Percentiles rank a stretch among this genome's conserved stretches.
Evolutionary conservation across 1,140 invertebrate species (phyloP).

Genomic region (Andrena cerasifolii): DNA sequence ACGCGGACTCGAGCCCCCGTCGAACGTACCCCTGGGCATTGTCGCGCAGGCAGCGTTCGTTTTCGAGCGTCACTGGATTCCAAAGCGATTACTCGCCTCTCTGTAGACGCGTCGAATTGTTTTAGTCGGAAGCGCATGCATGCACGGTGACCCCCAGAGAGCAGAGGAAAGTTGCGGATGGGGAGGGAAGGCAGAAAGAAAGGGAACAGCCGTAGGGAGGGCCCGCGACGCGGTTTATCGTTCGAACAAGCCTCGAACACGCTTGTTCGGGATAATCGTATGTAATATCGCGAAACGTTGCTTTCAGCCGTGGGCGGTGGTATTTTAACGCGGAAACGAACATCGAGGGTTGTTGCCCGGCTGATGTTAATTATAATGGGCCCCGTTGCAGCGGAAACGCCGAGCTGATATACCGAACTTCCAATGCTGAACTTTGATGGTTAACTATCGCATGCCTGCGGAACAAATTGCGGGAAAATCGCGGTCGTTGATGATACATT

Average conservation of each 20-base stretch:
- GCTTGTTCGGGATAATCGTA: background rate
- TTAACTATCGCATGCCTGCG: slow-evolving; percentile 11
- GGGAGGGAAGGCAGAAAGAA: slow-evolving; percentile 1
- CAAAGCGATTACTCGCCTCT: slow-evolving; percentile 17
- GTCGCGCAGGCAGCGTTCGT: background rate
- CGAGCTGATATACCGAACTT: background rate
- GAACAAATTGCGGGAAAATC: background rate
- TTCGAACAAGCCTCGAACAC: background rate
- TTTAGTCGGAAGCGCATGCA: background rate
- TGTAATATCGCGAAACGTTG: background rate
- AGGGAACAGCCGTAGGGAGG: background rate
- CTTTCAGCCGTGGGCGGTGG: background rate
- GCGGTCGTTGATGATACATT: no score
- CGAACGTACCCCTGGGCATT: background rate
- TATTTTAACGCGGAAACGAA: slow-evolving; percentile 8
- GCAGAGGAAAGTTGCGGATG: background rate
- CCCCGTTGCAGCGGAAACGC: background rate
- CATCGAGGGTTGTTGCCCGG: background rate
- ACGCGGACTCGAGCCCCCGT: no score
- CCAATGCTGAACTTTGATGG: no score
- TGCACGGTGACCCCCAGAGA: background rate
- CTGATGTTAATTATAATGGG: slow-evolving; percentile 20
- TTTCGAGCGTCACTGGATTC: slow-evolving; percentile 19
- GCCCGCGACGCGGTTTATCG: background rate
- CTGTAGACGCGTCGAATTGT: slow-evolving; percentile 15